Base-by-base conservation (phyloP, 2,113 vertebrate species). In the Ammodramus savannarum region DNA sequence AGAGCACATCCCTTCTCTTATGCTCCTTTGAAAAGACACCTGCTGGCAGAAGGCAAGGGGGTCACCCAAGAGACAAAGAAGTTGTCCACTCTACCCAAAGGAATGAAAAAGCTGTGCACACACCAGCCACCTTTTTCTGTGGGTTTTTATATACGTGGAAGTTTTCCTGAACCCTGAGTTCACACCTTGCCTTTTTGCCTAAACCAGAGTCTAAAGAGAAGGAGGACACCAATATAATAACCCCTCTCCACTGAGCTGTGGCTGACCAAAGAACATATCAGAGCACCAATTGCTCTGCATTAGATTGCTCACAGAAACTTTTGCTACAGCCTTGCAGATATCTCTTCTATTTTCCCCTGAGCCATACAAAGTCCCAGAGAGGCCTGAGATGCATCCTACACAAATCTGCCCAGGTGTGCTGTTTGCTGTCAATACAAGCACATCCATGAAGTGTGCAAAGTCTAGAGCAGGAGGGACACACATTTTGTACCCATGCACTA, bases 391-490 rank as follows among this genome's bases (percentile, higher is more conserved):
- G 25, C 16, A 41, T 7, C 19, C 76, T 55, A 63, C 13, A 9
- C 5, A 58, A 54, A 41, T 10, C 75, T 68, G 72, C 26, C 49
- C 4, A 2, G n/a, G 49, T 31, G 31, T 43, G 31, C 12, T 0
- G 0, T 13, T 26, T 43, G 58, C 43, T 65, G 58, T 80, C 8
- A 34, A 23, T 9, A 59, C 13, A 55, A 73, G 52, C 38, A 38
- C 1, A 4, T 2, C 26, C 63, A 39, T 1, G 15, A 57, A 31
- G 39, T 1, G 4, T 39, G 10, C 22, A 4, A 65, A 46, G 41
- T 15, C 21, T 31, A 16, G 52, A 67, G 20, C 69, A n/a, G 51
- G 21, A 34, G 14, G 87, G 32, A 65, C 18, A 13, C 4, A 12
- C 4, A 21, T 36, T 76, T 36, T 34, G 38, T 55, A 46, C 31